These are phyloP conservation scores for Drosophila nasuta DNA, from an alignment of 1,140 invertebrate genomes.

Conservation along the genomic window DNA sequence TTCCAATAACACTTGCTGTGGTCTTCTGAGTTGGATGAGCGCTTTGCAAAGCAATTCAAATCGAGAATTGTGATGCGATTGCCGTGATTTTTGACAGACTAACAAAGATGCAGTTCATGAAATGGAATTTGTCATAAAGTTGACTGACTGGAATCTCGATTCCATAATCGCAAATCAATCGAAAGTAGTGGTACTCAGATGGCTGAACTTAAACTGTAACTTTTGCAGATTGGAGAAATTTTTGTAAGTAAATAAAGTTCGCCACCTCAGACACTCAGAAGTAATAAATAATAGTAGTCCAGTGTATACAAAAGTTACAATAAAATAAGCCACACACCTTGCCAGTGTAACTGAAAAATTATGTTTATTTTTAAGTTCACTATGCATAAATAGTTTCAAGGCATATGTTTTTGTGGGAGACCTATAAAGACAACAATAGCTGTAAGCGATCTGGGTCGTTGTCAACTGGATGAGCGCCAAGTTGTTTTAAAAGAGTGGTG, in stretches of 20 bases:
- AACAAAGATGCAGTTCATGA: conserved; percentile 9
- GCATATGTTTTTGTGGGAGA: conserved; percentile 26
- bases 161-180: conserved; percentile 16
- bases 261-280: neutral
- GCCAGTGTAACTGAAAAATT: conserved; percentile 16
- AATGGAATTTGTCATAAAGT: conserved; percentile 20
- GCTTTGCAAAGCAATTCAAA: conserved; percentile 1
- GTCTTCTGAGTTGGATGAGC: neutral
- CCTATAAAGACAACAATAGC: conserved; percentile 40
- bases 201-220: neutral
- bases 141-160: conserved; percentile 7
- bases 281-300: neutral
- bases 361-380: conserved; percentile 13
- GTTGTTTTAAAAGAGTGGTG: neutral
- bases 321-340: conserved; percentile 6
- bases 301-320: neutral
- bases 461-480: neutral
- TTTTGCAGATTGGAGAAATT: no score
- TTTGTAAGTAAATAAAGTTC: no score
- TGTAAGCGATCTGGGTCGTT: conserved; percentile 6
- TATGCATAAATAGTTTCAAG: conserved; percentile 24
- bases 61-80: conserved; percentile 2
- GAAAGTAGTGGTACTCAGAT: neutral
- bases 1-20: conserved; percentile 8
- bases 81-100: conserved; percentile 31